A percentile compares a stretch with the other conserved stretches of the same genome.
Evolutionary conservation across 2,888 invertebrate genomes (phyloP).

Genomic region (Anoplius nigerrimus): DNA sequence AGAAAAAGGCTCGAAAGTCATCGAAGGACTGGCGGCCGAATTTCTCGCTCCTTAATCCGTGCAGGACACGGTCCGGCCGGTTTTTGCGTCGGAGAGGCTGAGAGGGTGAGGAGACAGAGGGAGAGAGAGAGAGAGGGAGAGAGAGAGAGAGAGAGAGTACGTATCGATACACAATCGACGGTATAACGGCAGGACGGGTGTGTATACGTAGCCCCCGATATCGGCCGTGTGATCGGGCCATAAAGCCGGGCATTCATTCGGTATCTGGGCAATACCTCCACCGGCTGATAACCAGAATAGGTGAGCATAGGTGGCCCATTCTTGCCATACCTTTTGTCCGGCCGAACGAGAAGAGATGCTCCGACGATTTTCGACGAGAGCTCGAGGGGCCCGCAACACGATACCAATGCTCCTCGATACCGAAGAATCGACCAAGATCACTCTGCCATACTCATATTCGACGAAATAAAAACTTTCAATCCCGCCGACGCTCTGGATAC

Average conservation of each 20-base stretch:
- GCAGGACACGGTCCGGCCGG: no score
- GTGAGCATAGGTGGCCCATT: constrained; percentile 63
- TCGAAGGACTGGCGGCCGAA: no score
- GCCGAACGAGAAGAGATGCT: constrained; percentile 44
- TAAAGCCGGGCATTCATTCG: constrained; percentile 71
- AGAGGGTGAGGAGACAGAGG: constrained; percentile 23
- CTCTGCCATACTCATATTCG: background rate
- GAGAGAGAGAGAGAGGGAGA: background rate
- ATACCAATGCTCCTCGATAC: constrained; percentile 17
- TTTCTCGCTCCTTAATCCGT: no score
- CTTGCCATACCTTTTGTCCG: constrained; percentile 66
- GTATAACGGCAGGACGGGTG: constrained; percentile 7
- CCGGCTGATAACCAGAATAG: constrained; percentile 68
- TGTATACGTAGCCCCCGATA: constrained; percentile 51
- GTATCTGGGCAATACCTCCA: constrained; percentile 67
- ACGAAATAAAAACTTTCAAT: no score
- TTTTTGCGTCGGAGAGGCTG: constrained; percentile 15
- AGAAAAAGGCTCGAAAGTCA: no score
- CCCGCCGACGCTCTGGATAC: no score
- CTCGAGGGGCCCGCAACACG: constrained; percentile 13
- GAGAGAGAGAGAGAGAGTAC: no score
- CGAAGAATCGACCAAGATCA: constrained; percentile 28
- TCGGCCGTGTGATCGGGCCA: constrained; percentile 65
- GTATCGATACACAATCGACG: constrained; percentile 6
- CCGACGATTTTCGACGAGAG: constrained; percentile 58